Percentiles rank a stretch among this genome's conserved stretches.
phyloP scores from a whole-genome alignment of 2,888 invertebrate species.

The Standfussiana lucernea region DNA sequence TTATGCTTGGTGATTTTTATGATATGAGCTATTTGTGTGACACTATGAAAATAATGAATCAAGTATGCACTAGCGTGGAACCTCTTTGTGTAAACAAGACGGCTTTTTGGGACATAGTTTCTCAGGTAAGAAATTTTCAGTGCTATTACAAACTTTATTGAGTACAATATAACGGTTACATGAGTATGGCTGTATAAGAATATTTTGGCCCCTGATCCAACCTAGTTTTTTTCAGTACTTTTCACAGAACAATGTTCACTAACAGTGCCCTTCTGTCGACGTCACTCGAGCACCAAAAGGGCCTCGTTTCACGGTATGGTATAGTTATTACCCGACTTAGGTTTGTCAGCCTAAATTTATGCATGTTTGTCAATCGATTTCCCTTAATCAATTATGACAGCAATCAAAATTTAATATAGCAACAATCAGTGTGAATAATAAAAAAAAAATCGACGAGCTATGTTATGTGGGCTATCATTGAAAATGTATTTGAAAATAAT shows the following conservation, averaged over 20 bases:
- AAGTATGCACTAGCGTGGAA: constrained; percentile 77
- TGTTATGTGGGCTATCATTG: no score
- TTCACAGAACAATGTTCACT: no score
- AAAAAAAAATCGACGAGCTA: background rate
- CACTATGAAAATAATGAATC: constrained; percentile 75
- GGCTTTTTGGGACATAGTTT: constrained; percentile 74
- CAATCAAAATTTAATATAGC: background rate
- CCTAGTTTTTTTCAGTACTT: no score
- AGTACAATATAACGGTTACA: no score
- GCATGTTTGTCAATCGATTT: background rate
- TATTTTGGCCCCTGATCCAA: no score
- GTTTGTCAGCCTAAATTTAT: background rate
- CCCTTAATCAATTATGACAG: no score
- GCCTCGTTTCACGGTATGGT: background rate
- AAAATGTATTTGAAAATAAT: background rate
- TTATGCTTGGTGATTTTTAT: constrained; percentile 73
- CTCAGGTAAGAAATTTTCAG: constrained; percentile 70
- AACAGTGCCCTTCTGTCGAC: no score
- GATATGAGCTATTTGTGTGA: constrained; percentile 68
- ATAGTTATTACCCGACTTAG: background rate
- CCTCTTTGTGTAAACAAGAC: constrained; percentile 72
- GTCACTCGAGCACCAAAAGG: no score
- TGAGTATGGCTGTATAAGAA: no score
- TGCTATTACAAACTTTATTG: background rate
- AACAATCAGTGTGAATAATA: background rate